phyloP scores from a whole-genome alignment of 2,888 invertebrate genomes.

The Prionchulus punctatus region DNA sequence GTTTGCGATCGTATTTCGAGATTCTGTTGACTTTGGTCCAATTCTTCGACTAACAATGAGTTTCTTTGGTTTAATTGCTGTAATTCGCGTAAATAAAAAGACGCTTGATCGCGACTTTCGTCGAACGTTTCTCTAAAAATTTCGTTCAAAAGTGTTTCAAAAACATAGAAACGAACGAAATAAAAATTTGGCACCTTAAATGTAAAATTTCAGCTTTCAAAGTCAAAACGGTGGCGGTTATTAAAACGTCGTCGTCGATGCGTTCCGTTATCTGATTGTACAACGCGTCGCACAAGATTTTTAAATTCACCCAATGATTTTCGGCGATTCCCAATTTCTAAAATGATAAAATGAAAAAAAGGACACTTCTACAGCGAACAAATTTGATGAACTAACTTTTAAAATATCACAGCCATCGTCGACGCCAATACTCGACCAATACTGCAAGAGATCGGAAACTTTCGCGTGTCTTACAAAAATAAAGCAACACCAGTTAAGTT shows the following conservation, averaged over 20 bases:
- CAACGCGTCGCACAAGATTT: neutral
- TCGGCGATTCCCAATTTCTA: neutral
- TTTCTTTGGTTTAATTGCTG: conserved; percentile 7
- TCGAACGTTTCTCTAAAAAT: neutral
- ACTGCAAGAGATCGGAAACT: neutral
- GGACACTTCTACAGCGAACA: no score
- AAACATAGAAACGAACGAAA: no score
- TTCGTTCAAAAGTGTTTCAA: no score
- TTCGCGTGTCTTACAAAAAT: neutral
- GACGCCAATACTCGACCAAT: neutral
- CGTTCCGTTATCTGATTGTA: neutral
- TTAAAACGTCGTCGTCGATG: neutral
- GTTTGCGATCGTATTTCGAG: neutral
- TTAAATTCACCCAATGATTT: neutral
- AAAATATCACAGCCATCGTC: neutral
- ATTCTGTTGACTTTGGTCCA: conserved; percentile 7
- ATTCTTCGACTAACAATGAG: conserved; percentile 5
- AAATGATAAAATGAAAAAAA: neutral
- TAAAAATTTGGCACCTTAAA: neutral
- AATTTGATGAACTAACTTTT: neutral
- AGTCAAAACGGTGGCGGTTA: neutral
- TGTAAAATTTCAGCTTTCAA: neutral
- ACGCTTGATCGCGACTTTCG: conserved; percentile 4
- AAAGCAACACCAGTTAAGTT: neutral
- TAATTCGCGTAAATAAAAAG: conserved; percentile 1